Conservation (phyloP, 1,140 invertebrate species). For the Drosophila novamexicana region DNA sequence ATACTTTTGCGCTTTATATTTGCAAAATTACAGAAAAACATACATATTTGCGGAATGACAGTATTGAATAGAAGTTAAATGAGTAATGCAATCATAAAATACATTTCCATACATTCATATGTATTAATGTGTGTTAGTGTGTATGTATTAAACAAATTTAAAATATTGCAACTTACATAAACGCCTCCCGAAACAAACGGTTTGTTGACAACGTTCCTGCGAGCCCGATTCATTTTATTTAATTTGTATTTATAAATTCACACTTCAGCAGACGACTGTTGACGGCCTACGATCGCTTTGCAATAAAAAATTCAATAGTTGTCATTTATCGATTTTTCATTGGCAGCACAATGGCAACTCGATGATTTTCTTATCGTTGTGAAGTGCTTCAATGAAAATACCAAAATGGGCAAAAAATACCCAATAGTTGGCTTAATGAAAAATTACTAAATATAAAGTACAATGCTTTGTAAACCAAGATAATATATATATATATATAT, state of each 20-base stretch:
- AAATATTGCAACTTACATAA: constrained; percentile 54
- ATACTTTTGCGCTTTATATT: not conserved
- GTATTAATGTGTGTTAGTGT: not conserved
- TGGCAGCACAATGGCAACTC: too few species aligned
- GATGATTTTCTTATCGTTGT: not conserved
- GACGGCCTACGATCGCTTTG: not conserved
- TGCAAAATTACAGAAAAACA: constrained; percentile 6
- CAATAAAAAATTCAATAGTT: not conserved
- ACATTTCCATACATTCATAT: constrained; percentile 3
- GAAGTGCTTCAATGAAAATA: too few species aligned
- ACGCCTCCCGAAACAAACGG: constrained; percentile 58
- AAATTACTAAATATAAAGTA: too few species aligned
- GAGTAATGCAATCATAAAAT: constrained; percentile 16
- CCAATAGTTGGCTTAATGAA: too few species aligned
- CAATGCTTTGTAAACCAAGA: too few species aligned
- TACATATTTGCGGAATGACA: constrained; percentile 8
- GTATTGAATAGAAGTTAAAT: constrained; percentile 7
- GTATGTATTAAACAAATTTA: not conserved
- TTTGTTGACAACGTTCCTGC: constrained; percentile 43
- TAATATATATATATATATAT: too few species aligned
- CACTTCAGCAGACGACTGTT: not conserved
- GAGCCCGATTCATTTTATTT: constrained; percentile 54
- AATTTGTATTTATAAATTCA: not conserved
- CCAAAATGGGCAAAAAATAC: too few species aligned
- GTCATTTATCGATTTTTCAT: not conserved